A percentile compares a stretch with the other conserved stretches of the same genome.
Conservation (phyloP, 2,797 vertebrate species). For the Argya squamiceps region DNA sequence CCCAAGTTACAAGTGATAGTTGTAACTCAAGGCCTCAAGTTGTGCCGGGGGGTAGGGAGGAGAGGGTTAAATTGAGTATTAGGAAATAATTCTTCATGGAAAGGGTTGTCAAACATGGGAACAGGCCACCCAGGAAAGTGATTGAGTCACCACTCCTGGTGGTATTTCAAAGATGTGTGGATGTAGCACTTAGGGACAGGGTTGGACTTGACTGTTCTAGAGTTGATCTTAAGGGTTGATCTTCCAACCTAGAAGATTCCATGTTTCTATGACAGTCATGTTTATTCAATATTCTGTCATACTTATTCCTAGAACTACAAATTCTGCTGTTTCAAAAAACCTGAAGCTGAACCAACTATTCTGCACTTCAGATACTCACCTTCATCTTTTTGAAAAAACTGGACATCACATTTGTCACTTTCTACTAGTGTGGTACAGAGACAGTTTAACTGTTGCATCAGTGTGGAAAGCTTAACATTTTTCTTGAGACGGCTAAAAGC, state of each 20-base stretch:
- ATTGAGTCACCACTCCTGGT: not conserved
- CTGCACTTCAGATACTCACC: not conserved
- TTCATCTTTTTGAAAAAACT: not conserved
- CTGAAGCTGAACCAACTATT: not conserved
- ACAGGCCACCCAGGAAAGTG: not conserved
- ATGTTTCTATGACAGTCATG: not conserved
- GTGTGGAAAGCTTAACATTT: not conserved
- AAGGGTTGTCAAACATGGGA: not conserved
- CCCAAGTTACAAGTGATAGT: not conserved
- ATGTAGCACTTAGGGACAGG: not conserved
- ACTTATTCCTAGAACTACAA: not conserved
- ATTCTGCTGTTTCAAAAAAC: not conserved
- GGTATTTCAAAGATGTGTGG: not conserved
- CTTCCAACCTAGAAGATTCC: not conserved
- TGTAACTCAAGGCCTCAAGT: no score
- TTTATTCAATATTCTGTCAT: not conserved
- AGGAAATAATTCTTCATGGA: not conserved
- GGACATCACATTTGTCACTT: not conserved
- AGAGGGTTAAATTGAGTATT: not conserved
- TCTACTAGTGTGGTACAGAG: not conserved
- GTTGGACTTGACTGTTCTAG: not conserved
- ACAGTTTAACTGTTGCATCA: not conserved
- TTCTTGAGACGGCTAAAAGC: not conserved
- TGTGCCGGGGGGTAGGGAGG: rapidly evolving
- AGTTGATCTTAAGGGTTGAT: not conserved